Conservation (phyloP, 2,888 invertebrate genomes). For the Thysanoteuthis rhombus region DNA sequence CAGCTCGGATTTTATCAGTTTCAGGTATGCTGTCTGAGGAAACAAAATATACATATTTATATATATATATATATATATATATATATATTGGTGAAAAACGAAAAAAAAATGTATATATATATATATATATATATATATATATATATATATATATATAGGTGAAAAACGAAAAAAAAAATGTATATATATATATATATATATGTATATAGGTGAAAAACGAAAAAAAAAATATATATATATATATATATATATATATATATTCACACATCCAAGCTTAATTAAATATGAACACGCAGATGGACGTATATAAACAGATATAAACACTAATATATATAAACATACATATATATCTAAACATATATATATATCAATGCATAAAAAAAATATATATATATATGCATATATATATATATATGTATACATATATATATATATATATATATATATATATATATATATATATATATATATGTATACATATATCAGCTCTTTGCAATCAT, state of each 20-base stretch:
- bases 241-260: background rate
- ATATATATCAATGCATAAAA: too few relatives aligned
- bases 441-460: too few relatives aligned
- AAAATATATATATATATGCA: too few relatives aligned
- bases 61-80: background rate
- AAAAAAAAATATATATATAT: background rate
- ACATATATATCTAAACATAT: too few relatives aligned
- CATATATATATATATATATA: too few relatives aligned
- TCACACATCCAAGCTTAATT: background rate
- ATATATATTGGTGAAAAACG: too few relatives aligned
- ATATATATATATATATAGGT: background rate
- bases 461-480: too few relatives aligned
- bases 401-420: too few relatives aligned
- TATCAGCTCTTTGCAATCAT: too few relatives aligned
- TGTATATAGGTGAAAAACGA: background rate
- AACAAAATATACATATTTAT: background rate
- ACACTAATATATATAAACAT: background rate
- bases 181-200: background rate
- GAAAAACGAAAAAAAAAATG: background rate
- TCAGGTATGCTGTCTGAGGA: background rate
- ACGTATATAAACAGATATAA: background rate
- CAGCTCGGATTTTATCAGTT: conserved; percentile 56
- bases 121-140: background rate
- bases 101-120: background rate
- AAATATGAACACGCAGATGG: background rate